Base-by-base conservation (phyloP, 2,113 vertebrate species). In the Strix uralensis region DNA sequence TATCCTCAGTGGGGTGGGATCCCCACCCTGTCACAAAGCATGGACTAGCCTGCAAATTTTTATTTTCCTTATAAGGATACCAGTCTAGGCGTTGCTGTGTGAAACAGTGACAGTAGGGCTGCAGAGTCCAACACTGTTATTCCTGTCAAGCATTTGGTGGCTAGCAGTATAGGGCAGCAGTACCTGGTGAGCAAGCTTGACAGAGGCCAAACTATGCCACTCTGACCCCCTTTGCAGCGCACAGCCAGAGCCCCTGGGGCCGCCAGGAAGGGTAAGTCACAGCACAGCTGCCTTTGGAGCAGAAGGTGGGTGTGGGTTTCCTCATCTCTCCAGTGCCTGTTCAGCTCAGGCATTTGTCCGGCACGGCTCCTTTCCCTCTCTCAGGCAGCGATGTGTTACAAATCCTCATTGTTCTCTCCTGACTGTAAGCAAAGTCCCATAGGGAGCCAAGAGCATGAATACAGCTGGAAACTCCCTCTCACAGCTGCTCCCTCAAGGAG, bases 1-100 rank as follows among this genome's bases (percentile, higher is more conserved):
- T 0, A 0, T 27, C 25, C 26, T 72, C 67, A 75, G 54, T 0
- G 0, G 73, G 32, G 16, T 3, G 4, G 63, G 54, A 58, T 19
- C 8, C 8, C 5, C 14, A 74, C 23, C 14, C 13, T 36, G 11
- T 42, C 34, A 47, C 18, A 74, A 21, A 51, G 9, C 0, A 0
- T 55, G 19, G 51, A 42, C 38, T 22, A 85, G 13, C 32, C 16
- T 10, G 5, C 11, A 63, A 19, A 15, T 51, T 63, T 51, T 38
- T 46, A 8, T 61, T 84, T 84, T n/a, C 19, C 20, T 32, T 55
- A 9, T 38, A 22, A 70, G 11, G 22, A 32, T 12, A 65, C 15
- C 30, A 38, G 44, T 46, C 29, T n/a, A 55, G 25, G 36, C 13
- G 52, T 58, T 65, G 7, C 9, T 77, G 32, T 14, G 11, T 58